Evolutionary conservation across 2,113 vertebrate species (phyloP), one percentile per base, ranked within the genome.

Genomic region (Pachycephala philippinensis): DNA sequence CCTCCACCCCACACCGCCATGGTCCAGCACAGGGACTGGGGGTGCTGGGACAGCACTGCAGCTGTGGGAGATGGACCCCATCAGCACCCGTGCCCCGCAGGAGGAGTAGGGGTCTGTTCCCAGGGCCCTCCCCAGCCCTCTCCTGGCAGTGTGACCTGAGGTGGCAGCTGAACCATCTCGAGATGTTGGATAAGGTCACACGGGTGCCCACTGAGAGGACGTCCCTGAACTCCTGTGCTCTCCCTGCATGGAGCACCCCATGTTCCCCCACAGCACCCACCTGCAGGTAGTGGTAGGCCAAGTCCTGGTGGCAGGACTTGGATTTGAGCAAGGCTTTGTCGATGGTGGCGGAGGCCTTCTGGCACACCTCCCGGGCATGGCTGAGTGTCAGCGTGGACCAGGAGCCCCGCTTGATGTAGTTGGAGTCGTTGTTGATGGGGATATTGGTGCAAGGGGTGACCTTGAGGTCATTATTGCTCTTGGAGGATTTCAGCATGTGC

Each of bases 311-410:
- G 98, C 99, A 99, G 89, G 99, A 99, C 97, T 99, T 99, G 95
- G 99, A 99, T 96, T 99, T 99, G 69, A 99, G 98, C 98, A 99
- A 98, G 83, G 99, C 99, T 96, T 99, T 99, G 95, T 99, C 99
- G 37, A 99, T 99, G 23, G 99, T 99, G 89, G 99, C 99, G 0
- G 99, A 99, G 83, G 99, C 99, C 96, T 99, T 99, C 96, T 99
- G 99, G 96, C 99, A 98, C 93, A 99, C 97, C 83, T 99, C 99
- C 27, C 99, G 98, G 57, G 99, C 98, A 52, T 99, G 99, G 88
- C 99, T 99, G 97, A 99, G 98, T 1, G 99, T 99, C 91, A 99
- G 97, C 1, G 99, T 98, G 87, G 99, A 99, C 99, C 99, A 99
- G 94, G 99, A 99, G 47, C 99, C 99, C 75, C 99, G 98, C 97